Conservation (phyloP, 2,888 invertebrate genomes). For the Mantis religiosa region DNA sequence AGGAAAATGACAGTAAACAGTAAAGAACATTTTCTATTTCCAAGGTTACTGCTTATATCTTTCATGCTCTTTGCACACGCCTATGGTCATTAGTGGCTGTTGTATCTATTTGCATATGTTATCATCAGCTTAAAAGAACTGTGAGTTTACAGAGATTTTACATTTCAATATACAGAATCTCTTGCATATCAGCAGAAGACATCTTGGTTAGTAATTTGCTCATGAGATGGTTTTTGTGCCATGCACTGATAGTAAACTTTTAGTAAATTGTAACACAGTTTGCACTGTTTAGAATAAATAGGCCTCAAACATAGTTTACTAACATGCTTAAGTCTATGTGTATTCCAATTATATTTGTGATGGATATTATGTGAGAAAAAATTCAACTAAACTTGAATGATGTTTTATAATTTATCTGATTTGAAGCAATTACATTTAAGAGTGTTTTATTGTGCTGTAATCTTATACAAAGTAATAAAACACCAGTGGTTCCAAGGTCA, state of each 20-base stretch:
- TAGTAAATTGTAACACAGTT: neutral
- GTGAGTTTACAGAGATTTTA: neutral
- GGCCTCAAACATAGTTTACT: neutral
- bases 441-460: neutral
- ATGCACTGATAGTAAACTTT: neutral
- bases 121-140: neutral
- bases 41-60: too few species aligned
- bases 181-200: neutral
- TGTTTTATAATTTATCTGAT: neutral
- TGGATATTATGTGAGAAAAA: neutral
- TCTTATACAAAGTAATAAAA: neutral
- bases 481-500: neutral
- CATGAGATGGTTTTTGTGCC: neutral
- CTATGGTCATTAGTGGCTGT: neutral
- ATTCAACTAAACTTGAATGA: neutral
- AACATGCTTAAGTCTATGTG: neutral
- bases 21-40: too few species aligned
- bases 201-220: neutral
- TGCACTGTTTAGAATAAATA: neutral
- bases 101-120: neutral
- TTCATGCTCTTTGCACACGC: too few species aligned
- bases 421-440: neutral
- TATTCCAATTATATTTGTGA: neutral
- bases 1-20: too few species aligned
- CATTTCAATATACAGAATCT: neutral